Evolutionary conservation across 2,797 vertebrate species (phyloP), one percentile per base, ranked within the genome.

Genomic region (Labroides dimidiatus): DNA sequence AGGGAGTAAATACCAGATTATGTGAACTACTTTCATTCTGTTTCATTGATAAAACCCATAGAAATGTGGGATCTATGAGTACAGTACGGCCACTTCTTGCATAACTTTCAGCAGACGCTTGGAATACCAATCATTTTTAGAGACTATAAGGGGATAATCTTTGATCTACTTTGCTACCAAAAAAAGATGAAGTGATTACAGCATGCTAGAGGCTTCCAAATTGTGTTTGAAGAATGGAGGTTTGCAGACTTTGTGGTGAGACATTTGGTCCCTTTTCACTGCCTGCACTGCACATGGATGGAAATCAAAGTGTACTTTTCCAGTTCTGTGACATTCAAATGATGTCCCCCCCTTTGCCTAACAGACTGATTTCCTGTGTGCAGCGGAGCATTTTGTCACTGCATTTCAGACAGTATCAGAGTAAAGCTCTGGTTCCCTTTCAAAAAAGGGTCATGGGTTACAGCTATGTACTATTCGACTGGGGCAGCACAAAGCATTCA

Each of bases 241-340:
- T n/a, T 37, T 23, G 23, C 52, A n/a, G 64, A 45, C 21, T 64
- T 45, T 51, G 14, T 51, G 56, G 27, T 45, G 49, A 74, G 57
- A 62, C 41, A 59, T 75, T 61, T 72, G 50, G 23, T 65, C 20
- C 67, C 50, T 50, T 45, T 57, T 24, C 15, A 49, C 37, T 21
- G 30, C 24, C 12, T 55, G 21, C 43, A 14, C 27, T 1, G 6
- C 24, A 69, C 68, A 60, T 49, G 50, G 72, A 49, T 41, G 42
- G 5, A 19, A 78, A 80, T 78, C 52, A 61, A 78, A 75, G 67
- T 3, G 30, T 54, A 23, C 24, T 30, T 60, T 55, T 87, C 62
- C 67, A 59, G 43, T 55, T 69, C 57, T 52, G 53, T 75, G 74
- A 64, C 45, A 71, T 72, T 76, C 63, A 74, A 58, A 77, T 65